Evolutionary conservation across 2,888 invertebrate species (phyloP).

Genomic region (Ophion slaviceki): DNA sequence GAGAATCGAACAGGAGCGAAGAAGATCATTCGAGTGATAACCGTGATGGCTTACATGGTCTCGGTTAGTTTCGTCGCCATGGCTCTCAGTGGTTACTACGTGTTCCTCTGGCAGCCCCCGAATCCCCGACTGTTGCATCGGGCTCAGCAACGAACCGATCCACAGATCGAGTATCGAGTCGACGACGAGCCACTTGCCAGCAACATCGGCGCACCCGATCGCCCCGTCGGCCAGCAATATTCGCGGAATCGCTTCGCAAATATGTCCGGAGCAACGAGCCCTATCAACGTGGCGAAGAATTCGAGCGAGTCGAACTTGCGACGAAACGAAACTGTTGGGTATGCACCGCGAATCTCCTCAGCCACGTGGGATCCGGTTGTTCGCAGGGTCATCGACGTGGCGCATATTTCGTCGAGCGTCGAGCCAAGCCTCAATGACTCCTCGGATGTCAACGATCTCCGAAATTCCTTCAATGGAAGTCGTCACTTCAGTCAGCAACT

Average conservation of each 20-base stretch:
- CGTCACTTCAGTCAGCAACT: neutral
- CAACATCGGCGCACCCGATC: slow-evolving; percentile 17
- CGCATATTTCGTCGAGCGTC: too few relatives aligned
- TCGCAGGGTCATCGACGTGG: too few relatives aligned
- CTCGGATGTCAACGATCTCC: neutral
- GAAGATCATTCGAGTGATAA: slow-evolving; percentile 87
- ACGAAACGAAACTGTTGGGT: neutral
- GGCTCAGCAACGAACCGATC: slow-evolving; percentile 66
- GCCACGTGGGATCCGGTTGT: slow-evolving; percentile 24
- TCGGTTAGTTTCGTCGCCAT: slow-evolving; percentile 95
- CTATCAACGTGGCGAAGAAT: neutral
- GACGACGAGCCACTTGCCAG: slow-evolving; percentile 19
- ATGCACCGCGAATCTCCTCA: neutral
- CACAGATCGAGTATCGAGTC: slow-evolving; percentile 69
- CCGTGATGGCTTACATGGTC: slow-evolving; percentile 92
- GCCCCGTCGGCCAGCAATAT: slow-evolving; percentile 42
- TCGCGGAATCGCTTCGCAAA: slow-evolving; percentile 20
- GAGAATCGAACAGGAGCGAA: slow-evolving; percentile 75
- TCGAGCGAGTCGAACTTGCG: neutral
- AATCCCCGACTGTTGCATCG: slow-evolving; percentile 81
- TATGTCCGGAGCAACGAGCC: neutral
- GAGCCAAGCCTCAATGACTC: too few relatives aligned
- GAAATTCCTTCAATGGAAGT: neutral
- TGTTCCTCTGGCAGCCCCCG: slow-evolving; percentile 92
- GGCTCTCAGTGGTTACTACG: slow-evolving; percentile 91